Evolutionary conservation across 1,140 invertebrate genomes (phyloP).

Genomic region (Ostrea denselamellosa): DNA sequence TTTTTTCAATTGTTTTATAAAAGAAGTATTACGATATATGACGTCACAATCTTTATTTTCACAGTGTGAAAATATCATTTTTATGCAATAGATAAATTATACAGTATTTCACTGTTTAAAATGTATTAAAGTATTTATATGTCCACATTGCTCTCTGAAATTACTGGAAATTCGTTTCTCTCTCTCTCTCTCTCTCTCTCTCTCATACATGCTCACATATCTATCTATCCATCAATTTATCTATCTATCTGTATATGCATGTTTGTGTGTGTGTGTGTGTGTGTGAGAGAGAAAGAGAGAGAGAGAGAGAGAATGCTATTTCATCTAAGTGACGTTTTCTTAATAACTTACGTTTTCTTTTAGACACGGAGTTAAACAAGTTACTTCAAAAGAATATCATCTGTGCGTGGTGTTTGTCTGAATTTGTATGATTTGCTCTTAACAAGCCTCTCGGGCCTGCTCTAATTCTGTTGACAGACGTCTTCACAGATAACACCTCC

Average conservation of each 20-base stretch:
- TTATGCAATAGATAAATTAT: too few relatives aligned
- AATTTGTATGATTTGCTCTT: background rate
- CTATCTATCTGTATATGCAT: background rate
- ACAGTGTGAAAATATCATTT: too few relatives aligned
- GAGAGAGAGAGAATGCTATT: background rate
- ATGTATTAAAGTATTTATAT: too few relatives aligned
- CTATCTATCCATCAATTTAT: background rate
- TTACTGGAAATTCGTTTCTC: too few relatives aligned
- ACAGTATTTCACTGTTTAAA: too few relatives aligned
- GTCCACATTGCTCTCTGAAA: too few relatives aligned
- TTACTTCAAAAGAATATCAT: background rate
- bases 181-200: too few relatives aligned
- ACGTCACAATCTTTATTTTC: too few relatives aligned
- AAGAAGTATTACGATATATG: too few relatives aligned
- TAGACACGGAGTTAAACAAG: background rate
- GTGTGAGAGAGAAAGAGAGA: background rate
- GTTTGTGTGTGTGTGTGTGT: background rate
- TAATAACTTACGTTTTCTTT: background rate
- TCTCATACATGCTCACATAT: background rate
- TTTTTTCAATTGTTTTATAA: too few relatives aligned
- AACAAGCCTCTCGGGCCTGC: background rate
- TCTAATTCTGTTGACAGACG: background rate
- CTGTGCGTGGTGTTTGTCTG: background rate
- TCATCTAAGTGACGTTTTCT: background rate
- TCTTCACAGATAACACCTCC: background rate